A percentile compares a stretch with the other conserved stretches of the same genome.
These are phyloP conservation scores for Sepiola atlantica DNA, from an alignment of 2,888 invertebrate species.

Conservation along the genomic window DNA sequence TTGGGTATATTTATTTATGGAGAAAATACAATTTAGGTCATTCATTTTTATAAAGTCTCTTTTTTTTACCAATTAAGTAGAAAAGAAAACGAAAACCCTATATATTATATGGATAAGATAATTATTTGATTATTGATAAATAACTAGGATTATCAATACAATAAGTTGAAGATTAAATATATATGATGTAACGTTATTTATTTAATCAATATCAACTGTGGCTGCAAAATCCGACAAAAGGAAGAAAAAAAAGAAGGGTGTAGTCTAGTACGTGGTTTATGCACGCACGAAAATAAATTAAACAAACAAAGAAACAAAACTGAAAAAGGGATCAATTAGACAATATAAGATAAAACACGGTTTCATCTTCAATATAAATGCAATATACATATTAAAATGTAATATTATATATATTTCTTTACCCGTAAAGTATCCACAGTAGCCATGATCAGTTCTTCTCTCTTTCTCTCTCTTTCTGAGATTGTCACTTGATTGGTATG, in stretches of 20 bases:
- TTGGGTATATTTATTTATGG: too few relatives aligned
- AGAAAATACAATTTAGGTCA: not conserved
- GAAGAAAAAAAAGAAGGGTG: not conserved
- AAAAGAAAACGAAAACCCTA: not conserved
- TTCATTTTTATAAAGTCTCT: not conserved
- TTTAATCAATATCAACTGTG: not conserved
- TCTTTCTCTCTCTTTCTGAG: constrained; percentile 16
- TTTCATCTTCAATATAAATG: not conserved
- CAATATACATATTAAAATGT: not conserved
- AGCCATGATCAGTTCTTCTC: not conserved
- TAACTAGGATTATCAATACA: not conserved
- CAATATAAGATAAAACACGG: not conserved
- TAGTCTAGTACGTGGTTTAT: not conserved
- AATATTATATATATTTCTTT: not conserved
- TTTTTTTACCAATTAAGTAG: not conserved
- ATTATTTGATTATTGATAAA: not conserved
- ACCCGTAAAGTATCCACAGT: not conserved
- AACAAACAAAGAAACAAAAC: not conserved
- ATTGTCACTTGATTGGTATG: not conserved
- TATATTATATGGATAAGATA: not conserved
- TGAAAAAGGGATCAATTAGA: not conserved
- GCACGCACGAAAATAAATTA: not conserved
- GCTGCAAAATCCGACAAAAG: not conserved
- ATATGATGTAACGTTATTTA: not conserved
- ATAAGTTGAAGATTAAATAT: not conserved